phyloP scores from a whole-genome alignment of 1,140 invertebrate genomes.

The Drosophila arizonae region DNA sequence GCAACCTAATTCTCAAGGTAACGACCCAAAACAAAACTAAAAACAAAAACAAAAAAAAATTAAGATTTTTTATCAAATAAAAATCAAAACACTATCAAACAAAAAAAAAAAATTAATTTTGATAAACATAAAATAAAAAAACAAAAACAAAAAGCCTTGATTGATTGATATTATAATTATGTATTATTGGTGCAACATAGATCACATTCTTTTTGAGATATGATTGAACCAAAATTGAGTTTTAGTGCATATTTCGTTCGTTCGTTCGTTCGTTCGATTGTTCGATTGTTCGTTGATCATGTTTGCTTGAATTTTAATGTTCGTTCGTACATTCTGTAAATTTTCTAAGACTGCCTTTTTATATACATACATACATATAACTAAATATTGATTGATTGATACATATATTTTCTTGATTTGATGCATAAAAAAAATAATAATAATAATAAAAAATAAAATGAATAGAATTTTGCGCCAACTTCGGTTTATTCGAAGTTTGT shows the following conservation, averaged over 20 bases:
- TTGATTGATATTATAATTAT: constrained; percentile 76
- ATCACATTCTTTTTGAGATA: constrained; percentile 64
- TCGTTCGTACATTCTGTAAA: constrained; percentile 80
- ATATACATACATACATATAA: constrained; percentile 23
- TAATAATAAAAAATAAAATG: constrained; percentile 20
- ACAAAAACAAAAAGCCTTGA: constrained; percentile 71
- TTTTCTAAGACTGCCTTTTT: constrained; percentile 80
- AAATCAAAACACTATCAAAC: constrained; percentile 56
- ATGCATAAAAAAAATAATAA: constrained; percentile 50
- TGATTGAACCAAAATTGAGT: constrained; percentile 75
- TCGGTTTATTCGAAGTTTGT: constrained; percentile 36
- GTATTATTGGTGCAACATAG: constrained; percentile 69
- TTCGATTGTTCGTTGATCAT: constrained; percentile 79
- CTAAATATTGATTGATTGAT: constrained; percentile 29
- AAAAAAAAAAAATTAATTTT: constrained; percentile 24
- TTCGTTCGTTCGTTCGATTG: constrained; percentile 65
- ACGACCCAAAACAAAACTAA: constrained; percentile 84
- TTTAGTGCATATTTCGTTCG: constrained; percentile 79
- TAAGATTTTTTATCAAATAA: constrained; percentile 52
- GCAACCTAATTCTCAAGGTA: constrained; percentile 98
- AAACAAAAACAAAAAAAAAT: constrained; percentile 49
- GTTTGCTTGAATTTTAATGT: constrained; percentile 81
- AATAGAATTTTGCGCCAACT: constrained; percentile 11
- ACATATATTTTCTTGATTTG: constrained; percentile 67
- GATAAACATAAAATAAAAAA: not conserved